phyloP scores from a whole-genome alignment of 2,113 vertebrate species.

The Sceloporus tristichus region DNA sequence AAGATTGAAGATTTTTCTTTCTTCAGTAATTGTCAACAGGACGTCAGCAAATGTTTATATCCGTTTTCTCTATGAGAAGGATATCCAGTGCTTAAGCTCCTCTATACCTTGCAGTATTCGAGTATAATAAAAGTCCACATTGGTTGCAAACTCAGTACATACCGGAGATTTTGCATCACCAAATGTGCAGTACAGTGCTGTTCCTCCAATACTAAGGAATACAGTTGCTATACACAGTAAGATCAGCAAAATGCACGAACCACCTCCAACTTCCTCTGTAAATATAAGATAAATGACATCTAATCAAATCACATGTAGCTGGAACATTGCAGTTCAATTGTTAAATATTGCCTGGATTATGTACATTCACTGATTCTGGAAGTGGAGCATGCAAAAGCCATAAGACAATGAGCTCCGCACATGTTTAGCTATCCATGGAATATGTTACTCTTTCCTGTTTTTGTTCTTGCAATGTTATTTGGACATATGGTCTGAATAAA shows the following conservation, averaged over 20 bases:
- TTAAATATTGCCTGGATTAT: neutral
- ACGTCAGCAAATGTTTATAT: conserved; percentile 21
- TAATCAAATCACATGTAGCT: conserved; percentile 19
- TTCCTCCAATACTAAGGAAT: conserved; percentile 93
- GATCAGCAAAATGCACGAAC: conserved; percentile 91
- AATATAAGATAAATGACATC: conserved; percentile 51
- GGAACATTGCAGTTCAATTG: conserved; percentile 18
- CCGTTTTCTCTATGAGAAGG: conserved; percentile 80
- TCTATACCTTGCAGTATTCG: conserved; percentile 81
- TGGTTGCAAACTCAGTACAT: conserved; percentile 91
- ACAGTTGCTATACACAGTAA: conserved; percentile 92
- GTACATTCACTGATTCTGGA: neutral
- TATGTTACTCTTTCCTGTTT: neutral
- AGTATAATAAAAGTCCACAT: conserved; percentile 89
- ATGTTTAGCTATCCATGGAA: neutral
- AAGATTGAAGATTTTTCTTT: conserved; percentile 57
- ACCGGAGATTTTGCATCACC: conserved; percentile 89
- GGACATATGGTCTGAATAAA: neutral
- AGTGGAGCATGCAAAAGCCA: neutral
- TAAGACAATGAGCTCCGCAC: neutral
- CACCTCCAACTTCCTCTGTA: conserved; percentile 89
- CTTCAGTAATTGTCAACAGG: conserved; percentile 46
- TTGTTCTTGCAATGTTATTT: neutral
- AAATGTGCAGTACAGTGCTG: conserved; percentile 92
- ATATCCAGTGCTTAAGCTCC: conserved; percentile 86